These are phyloP conservation scores for Macrophya annulata DNA, from an alignment of 2,888 invertebrate species.

Conservation along the genomic window DNA sequence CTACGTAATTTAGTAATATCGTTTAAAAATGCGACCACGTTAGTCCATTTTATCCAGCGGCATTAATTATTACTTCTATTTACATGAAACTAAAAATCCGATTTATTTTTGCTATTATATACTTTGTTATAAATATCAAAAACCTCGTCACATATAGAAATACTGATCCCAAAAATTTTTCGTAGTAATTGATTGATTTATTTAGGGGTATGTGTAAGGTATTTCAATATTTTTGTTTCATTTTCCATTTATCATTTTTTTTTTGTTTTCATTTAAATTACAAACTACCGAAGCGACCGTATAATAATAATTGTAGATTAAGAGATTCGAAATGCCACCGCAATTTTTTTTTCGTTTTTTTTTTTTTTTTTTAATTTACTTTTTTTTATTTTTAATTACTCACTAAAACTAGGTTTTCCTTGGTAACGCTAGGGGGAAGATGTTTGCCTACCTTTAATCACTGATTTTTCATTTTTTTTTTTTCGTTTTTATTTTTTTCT, in stretches of 20 bases:
- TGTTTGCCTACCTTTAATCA: conserved; percentile 30
- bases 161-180: conserved; percentile 54
- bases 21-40: conserved; percentile 42
- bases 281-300: conserved; percentile 44
- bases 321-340: conserved; percentile 25
- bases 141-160: conserved; percentile 61
- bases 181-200: conserved; percentile 15
- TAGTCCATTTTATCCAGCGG: conserved; percentile 33
- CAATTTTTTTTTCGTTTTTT: conserved; percentile 12
- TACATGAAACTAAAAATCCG: conserved; percentile 5
- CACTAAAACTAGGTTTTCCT: conserved; percentile 40
- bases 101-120: conserved; percentile 20
- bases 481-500: background rate
- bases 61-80: background rate
- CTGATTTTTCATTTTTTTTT: background rate
- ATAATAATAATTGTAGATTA: conserved; percentile 32
- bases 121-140: conserved; percentile 59
- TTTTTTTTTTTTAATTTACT: background rate
- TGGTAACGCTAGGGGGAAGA: conserved; percentile 44
- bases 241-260: background rate
- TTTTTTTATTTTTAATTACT: background rate
- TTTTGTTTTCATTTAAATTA: conserved; percentile 13
- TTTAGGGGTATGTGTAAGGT: conserved; percentile 18
- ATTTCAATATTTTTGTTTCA: background rate
- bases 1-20: background rate